phyloP scores from a whole-genome alignment of 1,140 invertebrate species.

The Mesaphorura yosii region DNA sequence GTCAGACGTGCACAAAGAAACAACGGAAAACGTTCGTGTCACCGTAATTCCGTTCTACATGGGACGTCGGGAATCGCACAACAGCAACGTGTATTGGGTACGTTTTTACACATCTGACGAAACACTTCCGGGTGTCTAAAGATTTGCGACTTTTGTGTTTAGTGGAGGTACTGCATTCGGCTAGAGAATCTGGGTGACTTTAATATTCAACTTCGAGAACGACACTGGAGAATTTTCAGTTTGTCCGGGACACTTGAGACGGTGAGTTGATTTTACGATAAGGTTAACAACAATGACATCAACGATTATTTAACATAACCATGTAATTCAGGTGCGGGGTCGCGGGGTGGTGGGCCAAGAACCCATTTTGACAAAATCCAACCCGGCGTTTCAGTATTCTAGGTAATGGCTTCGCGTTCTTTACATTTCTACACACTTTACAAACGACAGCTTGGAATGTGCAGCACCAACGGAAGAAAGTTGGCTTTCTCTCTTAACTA shows the following conservation, averaged over 20 bases:
- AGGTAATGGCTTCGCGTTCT: no score
- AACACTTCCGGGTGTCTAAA: conserved; percentile 2
- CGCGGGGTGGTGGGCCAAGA: conserved; percentile 47
- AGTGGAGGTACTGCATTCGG: conserved; percentile 93
- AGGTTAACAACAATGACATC: background rate
- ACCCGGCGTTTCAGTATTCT: conserved; percentile 93
- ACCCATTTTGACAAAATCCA: conserved; percentile 69
- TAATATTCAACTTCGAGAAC: conserved; percentile 80
- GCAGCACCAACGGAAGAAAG: no score
- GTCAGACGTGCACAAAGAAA: conserved; percentile 95
- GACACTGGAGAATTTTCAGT: conserved; percentile 94
- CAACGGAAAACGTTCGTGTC: conserved; percentile 85
- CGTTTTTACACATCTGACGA: conserved; percentile 23
- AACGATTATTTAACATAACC: background rate
- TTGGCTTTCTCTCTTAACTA: no score
- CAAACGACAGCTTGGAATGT: no score
- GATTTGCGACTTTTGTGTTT: conserved; percentile 32
- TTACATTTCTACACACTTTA: no score
- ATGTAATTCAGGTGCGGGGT: background rate
- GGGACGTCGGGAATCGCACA: conserved; percentile 79
- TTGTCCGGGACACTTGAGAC: conserved; percentile 88
- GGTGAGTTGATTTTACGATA: conserved; percentile 34
- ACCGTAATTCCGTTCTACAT: conserved; percentile 98
- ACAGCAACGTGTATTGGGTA: conserved; percentile 85
- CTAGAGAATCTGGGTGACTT: conserved; percentile 83